Conservation (phyloP, 2,113 vertebrate species). For the Oenanthe melanoleuca region DNA sequence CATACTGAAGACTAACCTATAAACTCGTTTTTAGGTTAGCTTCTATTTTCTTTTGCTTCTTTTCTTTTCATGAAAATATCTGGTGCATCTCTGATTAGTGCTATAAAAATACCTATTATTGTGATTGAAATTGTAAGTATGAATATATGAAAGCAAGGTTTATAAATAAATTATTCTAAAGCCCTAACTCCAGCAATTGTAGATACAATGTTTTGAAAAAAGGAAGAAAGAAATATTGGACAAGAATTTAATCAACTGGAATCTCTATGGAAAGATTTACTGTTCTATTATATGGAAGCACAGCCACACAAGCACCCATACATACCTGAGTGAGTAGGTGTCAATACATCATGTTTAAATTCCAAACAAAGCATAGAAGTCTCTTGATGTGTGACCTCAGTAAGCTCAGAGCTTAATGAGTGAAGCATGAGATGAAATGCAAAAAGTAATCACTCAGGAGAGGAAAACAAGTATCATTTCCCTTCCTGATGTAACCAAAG, state of each 20-base stretch:
- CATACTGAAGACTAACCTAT: not conserved
- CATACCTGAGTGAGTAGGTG: not conserved
- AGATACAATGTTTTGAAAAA: not conserved
- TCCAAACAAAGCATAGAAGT: not conserved
- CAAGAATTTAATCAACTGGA: not conserved
- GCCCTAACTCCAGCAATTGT: not conserved
- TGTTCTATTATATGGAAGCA: not conserved
- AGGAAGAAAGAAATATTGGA: not conserved
- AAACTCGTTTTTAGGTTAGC: not conserved
- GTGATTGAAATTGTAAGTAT: not conserved
- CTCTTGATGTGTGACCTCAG: not conserved
- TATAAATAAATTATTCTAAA: not conserved
- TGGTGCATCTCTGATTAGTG: not conserved
- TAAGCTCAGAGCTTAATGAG: not conserved
- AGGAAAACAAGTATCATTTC: not conserved
- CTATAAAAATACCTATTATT: not conserved
- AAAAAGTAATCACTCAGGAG: not conserved
- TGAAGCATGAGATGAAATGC: not conserved
- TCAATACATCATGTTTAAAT: not conserved
- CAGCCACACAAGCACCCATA: not conserved
- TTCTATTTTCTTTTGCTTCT: not conserved
- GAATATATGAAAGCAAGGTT: not conserved
- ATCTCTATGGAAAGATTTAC: not conserved
- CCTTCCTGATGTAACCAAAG: not conserved
- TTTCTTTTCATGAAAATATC: not conserved